Percentiles rank a stretch among this genome's conserved stretches.
Evolutionary conservation across 2,888 invertebrate species (phyloP).

Genomic region (Volucella bombylans): DNA sequence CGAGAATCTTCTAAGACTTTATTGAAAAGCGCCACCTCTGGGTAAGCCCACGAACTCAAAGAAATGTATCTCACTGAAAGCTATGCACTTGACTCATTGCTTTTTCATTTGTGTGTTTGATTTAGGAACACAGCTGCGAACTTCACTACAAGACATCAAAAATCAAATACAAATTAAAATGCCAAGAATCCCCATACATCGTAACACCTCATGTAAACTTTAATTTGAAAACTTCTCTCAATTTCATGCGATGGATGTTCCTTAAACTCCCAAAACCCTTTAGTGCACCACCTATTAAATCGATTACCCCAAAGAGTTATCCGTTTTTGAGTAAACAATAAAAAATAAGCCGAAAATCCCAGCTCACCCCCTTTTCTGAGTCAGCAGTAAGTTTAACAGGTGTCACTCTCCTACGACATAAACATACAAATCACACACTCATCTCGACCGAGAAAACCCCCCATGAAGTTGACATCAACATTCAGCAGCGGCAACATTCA

Average conservation of each 20-base stretch:
- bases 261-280: not conserved
- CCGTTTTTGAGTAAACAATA: conserved; percentile 42
- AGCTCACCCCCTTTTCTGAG: conserved; percentile 24
- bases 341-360: conserved; percentile 33
- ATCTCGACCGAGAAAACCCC: not conserved
- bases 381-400: conserved; percentile 51
- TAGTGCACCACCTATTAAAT: conserved; percentile 15
- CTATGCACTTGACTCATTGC: too few species aligned
- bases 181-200: too few species aligned
- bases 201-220: too few species aligned
- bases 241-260: not conserved
- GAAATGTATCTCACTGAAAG: too few species aligned
- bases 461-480: not conserved
- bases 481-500: conserved; percentile 12
- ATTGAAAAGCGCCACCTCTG: too few species aligned
- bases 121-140: too few species aligned
- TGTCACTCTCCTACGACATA: conserved; percentile 13
- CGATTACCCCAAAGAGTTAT: conserved; percentile 25
- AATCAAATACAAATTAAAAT: too few species aligned
- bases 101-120: too few species aligned
- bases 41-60: too few species aligned
- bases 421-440: not conserved
- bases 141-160: too few species aligned
- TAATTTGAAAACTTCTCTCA: too few species aligned
- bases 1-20: too few species aligned